Base-by-base conservation (phyloP, 2,888 invertebrate species). In the Tenodera sinensis region DNA sequence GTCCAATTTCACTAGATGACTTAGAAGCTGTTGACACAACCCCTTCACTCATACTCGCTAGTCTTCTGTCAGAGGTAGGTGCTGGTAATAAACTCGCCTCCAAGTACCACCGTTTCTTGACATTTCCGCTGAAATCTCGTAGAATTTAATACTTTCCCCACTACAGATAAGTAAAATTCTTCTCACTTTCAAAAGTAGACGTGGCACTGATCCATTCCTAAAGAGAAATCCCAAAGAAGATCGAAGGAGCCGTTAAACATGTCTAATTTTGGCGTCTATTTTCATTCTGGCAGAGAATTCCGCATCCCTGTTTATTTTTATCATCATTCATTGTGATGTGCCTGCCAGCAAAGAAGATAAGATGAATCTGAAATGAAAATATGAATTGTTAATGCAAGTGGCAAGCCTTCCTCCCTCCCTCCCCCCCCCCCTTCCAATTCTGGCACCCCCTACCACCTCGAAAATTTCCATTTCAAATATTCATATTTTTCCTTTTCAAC, bases 351-450 rank as follows among this genome's bases (percentile, higher is more conserved):
- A 87, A 83, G 82, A 12, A 87, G 87, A 87, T 83, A 87, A 82
- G 87, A 87, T 87, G 87, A 87, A 87, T 87, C 34, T 30, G 82
- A 82, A 87, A 87, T 87, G 87, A 87, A 87, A 87, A 87, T 34
- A 87, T 87, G 87, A 87, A 87, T 87, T 87, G 81, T 82, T 87
- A 87, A 87, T 87, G 87, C 83, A 25, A 83, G 83, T 20, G 28
- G 81, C 30, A 87, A 20, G 20, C 25, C 20, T 3, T 20, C 54
- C 54, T 54, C 4, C 14, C 54, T 3, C 1, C 15, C 15, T 15
- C 15, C 1, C 20, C 54, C 1, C 25, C 20, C 15, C 54, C 6
- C 54, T 54, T 47, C 47, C 14, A 47, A 47, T 14, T 47, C 47
- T 47, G 14, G 6, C 47, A 9, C 20, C 54, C 54, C 54, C 20